These are phyloP conservation scores for Albula goreensis DNA, from an alignment of 2,113 vertebrate genomes.

Conservation along the genomic window DNA sequence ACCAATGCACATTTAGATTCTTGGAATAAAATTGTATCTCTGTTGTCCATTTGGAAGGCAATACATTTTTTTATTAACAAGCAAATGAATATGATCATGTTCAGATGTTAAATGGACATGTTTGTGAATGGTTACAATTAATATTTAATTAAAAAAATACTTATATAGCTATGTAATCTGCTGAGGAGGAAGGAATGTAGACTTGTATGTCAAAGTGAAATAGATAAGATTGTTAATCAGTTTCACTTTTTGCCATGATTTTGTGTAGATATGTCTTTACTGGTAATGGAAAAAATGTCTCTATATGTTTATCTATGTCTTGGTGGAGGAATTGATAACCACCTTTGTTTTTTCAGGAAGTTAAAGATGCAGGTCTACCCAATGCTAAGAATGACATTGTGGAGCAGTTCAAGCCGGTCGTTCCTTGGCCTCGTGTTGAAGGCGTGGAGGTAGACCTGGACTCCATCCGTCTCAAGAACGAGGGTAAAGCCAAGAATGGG, in stretches of 20 bases:
- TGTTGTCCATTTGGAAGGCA: background rate
- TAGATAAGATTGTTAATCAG: too few species aligned
- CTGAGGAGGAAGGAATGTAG: too few species aligned
- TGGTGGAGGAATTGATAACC: background rate
- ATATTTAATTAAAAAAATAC: background rate
- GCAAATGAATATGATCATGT: background rate
- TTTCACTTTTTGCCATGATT: background rate
- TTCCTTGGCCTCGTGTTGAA: constrained; percentile 97
- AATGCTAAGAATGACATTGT: constrained; percentile 65
- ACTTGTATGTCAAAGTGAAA: too few species aligned
- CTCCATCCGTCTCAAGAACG: constrained; percentile 86
- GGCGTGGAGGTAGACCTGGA: constrained; percentile 96
- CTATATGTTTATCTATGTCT: background rate
- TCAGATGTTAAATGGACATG: background rate
- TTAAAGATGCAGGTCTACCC: constrained; percentile 68
- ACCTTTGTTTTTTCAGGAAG: constrained; percentile 69
- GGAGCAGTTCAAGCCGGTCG: constrained; percentile 87
- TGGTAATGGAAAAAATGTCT: background rate
- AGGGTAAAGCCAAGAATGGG: constrained; percentile 56
- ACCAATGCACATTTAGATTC: too few species aligned
- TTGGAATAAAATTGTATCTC: background rate
- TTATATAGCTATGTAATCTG: background rate
- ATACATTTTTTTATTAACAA: background rate
- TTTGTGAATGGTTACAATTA: background rate
- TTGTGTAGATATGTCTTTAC: background rate